Evolutionary conservation across 2,888 invertebrate genomes (phyloP), one percentile per base, ranked within the genome.

Genomic region (Hipparchia sbordonii): DNA sequence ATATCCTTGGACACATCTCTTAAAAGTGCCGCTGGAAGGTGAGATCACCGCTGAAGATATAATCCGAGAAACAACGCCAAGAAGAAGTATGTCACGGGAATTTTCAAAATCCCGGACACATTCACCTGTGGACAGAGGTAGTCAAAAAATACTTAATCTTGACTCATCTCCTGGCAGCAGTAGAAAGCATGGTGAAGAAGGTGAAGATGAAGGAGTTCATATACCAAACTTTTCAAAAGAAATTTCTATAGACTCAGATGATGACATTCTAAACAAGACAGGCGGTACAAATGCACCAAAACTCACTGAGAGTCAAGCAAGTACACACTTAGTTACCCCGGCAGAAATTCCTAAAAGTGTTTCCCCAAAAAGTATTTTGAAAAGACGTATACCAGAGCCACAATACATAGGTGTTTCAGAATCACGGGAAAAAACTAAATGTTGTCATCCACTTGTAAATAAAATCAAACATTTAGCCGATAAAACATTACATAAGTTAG

Each of bases 1-100:
- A 63, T 97, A 97, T 84, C 97, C 97, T 79, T 97, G 97, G 97
- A 97, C 97, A 12, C 95, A 97, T 87, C 89, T 97, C 46, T 94
- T 96, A 81, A 97, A 97, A 86, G 94, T 93, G 45, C 95, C 96
- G 0, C 86, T 96, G 39, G 88, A 89, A 80, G 92, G 91, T 70
- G 90, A 91, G 82, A 89, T 94, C 75, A 93, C 94, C 67, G 93
- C 93, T 46, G 94, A 93, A 87, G 87, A 95, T 86, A 84, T 95
- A 79, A 86, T 93, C 75, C 87, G 92, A 78, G 92, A 90, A 79
- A 87, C 91, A 4, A 92, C 90, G 39, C 94, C 94, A 13, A 83
- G 88, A 78, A 89, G 92, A 87, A 92, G 90, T 78, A 94, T 93
- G 93, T 93, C 93, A 57, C 89, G 93, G 33, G 94, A 94, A 79